These are phyloP conservation scores for Shargacucullia verbasci DNA, from an alignment of 2,888 invertebrate species.

Conservation along the genomic window DNA sequence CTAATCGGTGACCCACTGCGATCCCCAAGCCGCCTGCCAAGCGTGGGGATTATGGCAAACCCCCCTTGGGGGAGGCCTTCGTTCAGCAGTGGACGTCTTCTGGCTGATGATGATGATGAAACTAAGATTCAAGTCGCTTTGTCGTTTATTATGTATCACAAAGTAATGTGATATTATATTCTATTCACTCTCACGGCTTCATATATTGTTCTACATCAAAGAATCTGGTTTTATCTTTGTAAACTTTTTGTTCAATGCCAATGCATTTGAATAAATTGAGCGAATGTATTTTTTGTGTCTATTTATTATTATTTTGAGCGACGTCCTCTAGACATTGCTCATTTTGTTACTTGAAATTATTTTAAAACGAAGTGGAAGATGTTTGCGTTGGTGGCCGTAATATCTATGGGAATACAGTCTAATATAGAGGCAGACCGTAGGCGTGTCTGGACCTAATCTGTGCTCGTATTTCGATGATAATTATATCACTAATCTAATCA, in stretches of 20 bases:
- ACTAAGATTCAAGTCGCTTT: no score
- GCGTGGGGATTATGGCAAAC: no score
- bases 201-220: conserved; percentile 26
- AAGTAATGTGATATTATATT: not conserved
- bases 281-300: conserved; percentile 13
- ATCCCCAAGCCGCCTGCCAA: no score
- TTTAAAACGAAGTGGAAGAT: conserved; percentile 19
- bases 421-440: not conserved
- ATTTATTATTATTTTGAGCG: conserved; percentile 11
- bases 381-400: not conserved
- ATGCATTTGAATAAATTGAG: conserved; percentile 26
- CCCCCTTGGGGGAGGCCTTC: no score
- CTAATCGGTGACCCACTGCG: no score
- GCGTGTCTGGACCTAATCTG: conserved; percentile 6
- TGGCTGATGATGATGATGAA: no score
- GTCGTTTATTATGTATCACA: no score
- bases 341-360: conserved; percentile 23
- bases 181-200: not conserved
- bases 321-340: conserved; percentile 22
- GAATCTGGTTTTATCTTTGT: conserved; percentile 10
- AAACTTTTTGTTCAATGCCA: conserved; percentile 18
- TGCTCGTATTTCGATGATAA: conserved; percentile 4
- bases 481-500: not conserved
- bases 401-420: no score
- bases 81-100: no score